Percentiles rank a stretch among this genome's conserved stretches.
These are phyloP conservation scores for Drosophila watanabei DNA, from an alignment of 1,140 invertebrate species.

Conservation along the genomic window DNA sequence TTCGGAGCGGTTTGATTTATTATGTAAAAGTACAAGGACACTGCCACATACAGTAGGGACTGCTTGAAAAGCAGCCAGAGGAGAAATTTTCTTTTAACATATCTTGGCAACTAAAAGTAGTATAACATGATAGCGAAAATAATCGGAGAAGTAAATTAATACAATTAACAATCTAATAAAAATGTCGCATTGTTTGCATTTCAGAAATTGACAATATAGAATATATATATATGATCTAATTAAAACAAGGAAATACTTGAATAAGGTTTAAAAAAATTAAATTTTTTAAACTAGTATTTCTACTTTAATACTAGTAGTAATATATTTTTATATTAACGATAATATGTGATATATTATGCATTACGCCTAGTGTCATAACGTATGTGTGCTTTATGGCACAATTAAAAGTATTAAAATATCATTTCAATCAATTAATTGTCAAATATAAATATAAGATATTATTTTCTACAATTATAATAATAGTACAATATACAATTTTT, in stretches of 20 bases:
- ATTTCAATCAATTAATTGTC: not conserved
- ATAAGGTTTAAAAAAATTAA: not conserved
- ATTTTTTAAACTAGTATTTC: not conserved
- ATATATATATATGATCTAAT: not conserved
- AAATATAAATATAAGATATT: not conserved
- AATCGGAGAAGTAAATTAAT: not conserved
- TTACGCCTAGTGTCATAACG: too few species aligned
- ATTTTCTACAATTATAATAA: too few species aligned
- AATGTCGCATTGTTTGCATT: too few species aligned
- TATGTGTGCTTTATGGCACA: too few species aligned
- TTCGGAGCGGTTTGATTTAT: slow-evolving; percentile 59
- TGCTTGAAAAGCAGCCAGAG: not conserved
- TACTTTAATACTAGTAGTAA: too few species aligned
- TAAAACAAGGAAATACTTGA: not conserved
- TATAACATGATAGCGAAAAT: not conserved
- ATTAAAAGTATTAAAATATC: too few species aligned
- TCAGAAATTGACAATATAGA: not conserved
- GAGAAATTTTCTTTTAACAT: not conserved
- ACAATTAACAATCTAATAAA: not conserved
- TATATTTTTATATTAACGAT: too few species aligned
- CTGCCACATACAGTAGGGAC: slow-evolving; percentile 40
- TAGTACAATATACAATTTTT: too few species aligned
- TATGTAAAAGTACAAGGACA: slow-evolving; percentile 82
- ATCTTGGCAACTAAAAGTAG: not conserved
- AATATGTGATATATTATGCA: too few species aligned